A percentile compares a stretch with the other conserved stretches of the same genome.
Conservation (phyloP, 2,888 invertebrate species). For the Diabrotica balteata region DNA sequence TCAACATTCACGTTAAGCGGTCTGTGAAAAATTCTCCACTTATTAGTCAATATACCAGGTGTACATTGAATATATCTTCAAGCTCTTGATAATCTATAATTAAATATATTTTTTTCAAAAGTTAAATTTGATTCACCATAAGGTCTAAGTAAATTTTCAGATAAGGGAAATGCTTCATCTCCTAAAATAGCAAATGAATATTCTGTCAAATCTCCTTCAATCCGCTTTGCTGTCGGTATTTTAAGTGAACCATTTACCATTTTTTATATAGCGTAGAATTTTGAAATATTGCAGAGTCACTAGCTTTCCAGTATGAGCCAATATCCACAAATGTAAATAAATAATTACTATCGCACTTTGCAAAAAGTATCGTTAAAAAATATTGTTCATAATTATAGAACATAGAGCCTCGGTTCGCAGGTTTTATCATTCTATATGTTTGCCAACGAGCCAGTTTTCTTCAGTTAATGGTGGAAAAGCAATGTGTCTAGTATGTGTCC, state of each 20-base stretch:
- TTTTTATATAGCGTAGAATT: too few species aligned
- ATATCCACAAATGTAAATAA: slow-evolving; percentile 24
- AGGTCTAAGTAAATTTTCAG: too few species aligned
- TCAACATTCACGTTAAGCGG: too few species aligned
- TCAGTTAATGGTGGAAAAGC: slow-evolving; percentile 21
- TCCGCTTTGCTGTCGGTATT: background rate
- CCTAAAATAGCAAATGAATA: slow-evolving; percentile 25
- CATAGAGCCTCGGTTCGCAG: slow-evolving; percentile 11
- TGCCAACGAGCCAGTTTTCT: slow-evolving; percentile 12
- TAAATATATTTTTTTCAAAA: too few species aligned
- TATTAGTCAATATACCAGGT: too few species aligned
- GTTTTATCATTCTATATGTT: slow-evolving; percentile 1
- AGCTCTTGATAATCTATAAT: too few species aligned
- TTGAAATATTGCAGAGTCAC: background rate
- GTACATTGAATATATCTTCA: too few species aligned
- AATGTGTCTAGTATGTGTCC: slow-evolving; percentile 25
- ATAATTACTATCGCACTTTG: slow-evolving; percentile 24
- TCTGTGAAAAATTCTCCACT: too few species aligned
- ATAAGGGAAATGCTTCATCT: too few species aligned
- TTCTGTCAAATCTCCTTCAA: slow-evolving; percentile 12
- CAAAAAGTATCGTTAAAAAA: slow-evolving; percentile 23
- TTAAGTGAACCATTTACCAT: too few species aligned
- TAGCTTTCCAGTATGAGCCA: slow-evolving; percentile 24
- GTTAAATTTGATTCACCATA: too few species aligned
- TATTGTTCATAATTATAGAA: background rate